These are phyloP conservation scores for Polypedilum pembai DNA, from an alignment of 1,140 invertebrate species.

Conservation along the genomic window DNA sequence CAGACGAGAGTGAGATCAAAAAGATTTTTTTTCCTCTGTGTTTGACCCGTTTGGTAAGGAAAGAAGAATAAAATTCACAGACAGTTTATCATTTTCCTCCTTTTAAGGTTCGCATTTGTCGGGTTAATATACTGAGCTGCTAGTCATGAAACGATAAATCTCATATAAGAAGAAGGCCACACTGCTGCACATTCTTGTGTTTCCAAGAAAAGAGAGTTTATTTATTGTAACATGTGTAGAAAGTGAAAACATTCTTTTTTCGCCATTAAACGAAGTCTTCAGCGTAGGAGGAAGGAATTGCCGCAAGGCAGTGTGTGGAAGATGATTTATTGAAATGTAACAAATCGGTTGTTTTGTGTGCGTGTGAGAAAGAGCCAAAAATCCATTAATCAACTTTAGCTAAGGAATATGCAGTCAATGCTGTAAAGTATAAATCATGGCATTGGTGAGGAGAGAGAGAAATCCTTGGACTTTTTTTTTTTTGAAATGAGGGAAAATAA, in stretches of 20 bases:
- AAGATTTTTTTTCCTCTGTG: background rate
- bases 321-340: slow-evolving; percentile 28
- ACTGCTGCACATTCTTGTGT: slow-evolving; percentile 12
- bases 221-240: slow-evolving; percentile 23
- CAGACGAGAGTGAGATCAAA: slow-evolving; percentile 1
- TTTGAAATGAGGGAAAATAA: background rate
- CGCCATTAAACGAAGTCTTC: background rate
- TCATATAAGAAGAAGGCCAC: background rate
- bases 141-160: background rate
- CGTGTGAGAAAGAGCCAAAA: background rate
- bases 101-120: background rate
- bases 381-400: slow-evolving; percentile 8
- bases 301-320: slow-evolving; percentile 14
- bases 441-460: background rate
- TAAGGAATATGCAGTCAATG: slow-evolving; percentile 9
- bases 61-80: background rate
- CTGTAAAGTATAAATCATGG: slow-evolving; percentile 15
- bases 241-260: background rate
- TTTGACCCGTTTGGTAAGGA: background rate
- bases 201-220: background rate
- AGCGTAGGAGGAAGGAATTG: background rate
- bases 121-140: slow-evolving; percentile 12
- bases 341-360: slow-evolving; percentile 1
- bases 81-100: slow-evolving; percentile 10
- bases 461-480: background rate